Evolutionary conservation across 1,140 invertebrate species (phyloP), one percentile per base, ranked within the genome.

Genomic region (Thaumatotibia leucotreta): DNA sequence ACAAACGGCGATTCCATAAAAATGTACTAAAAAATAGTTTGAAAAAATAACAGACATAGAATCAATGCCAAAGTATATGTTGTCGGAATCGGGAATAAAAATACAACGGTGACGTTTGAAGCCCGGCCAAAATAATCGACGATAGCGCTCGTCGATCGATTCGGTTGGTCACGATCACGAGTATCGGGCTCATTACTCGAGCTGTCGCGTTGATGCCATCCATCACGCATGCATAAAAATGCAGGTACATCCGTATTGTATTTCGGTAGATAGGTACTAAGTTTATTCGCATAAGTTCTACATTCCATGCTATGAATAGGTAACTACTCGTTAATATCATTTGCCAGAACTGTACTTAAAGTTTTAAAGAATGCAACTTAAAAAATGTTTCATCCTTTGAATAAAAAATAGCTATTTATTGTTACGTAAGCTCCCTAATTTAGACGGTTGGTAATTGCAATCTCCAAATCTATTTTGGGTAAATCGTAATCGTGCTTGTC

Each of bases 81-180:
- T 65, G 65, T 45, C 66, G 32, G 61, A 67, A 66, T 72, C 70
- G 70, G 67, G 62, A 66, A 84, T 88, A 86, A 82, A 82, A 86
- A 84, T 82, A 82, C 75, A 61, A 50, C 31, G 27, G 69, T 74
- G 72, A 79, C 68, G 79, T 84, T 88, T 86, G 83, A 84, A 79
- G 75, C 70, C 63, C 63, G 65, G 84, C 84, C 84, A 88, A 86
- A 80, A 77, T 76, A 76, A 84, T 80, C 70, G 75, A 63, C 69
- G 73, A 80, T 76, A 72, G 66, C 69, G 73, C 75, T 67, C 70
- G 76, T 82, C 73, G 72, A 79, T 77, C 67, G 66, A 62, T 72
- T 77, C 67, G 68, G 61, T 74, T 77, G 72, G 62, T 76, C 75
- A 77, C 70, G 63, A 67, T 72, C 72, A 35, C 23, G 17, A 58